Evolutionary conservation across 2,888 invertebrate genomes (phyloP).

Genomic region (Heterodera filipjevi): DNA sequence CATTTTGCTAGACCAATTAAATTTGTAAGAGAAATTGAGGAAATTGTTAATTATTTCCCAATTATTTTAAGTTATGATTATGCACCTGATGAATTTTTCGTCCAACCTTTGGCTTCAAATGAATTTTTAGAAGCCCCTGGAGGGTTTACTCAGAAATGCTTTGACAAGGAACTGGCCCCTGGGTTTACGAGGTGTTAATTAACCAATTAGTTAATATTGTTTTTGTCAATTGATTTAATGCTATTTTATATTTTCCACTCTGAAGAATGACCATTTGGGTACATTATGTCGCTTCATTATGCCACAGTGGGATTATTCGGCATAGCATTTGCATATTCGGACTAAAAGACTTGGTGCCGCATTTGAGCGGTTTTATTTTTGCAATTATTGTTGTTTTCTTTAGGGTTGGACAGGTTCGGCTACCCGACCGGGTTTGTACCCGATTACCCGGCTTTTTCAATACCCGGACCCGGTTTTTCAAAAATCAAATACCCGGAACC

Average conservation of each 20-base stretch:
- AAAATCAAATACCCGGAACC: too few relatives aligned
- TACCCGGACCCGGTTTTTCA: too few relatives aligned
- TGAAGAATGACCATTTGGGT: background rate
- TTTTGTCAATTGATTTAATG: too few relatives aligned
- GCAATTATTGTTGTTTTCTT: too few relatives aligned
- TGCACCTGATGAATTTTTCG: background rate
- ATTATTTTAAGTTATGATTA: background rate
- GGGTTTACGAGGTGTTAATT: constrained; percentile 1
- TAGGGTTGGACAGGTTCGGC: too few relatives aligned
- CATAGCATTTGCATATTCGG: background rate
- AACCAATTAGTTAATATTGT: background rate
- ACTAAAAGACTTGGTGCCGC: background rate
- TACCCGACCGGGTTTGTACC: too few relatives aligned
- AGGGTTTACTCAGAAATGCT: background rate
- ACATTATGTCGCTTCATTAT: background rate
- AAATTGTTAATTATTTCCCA: background rate
- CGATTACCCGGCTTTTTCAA: too few relatives aligned
- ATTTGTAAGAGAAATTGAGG: background rate
- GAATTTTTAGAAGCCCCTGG: background rate
- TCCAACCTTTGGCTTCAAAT: background rate
- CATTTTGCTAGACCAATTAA: background rate
- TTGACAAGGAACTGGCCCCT: background rate
- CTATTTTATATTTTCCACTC: background rate
- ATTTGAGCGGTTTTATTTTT: background rate
- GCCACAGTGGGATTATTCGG: background rate